These are phyloP conservation scores for Ctenomys sociabilis DNA, from an alignment of 2,113 vertebrate species.

Conservation along the genomic window DNA sequence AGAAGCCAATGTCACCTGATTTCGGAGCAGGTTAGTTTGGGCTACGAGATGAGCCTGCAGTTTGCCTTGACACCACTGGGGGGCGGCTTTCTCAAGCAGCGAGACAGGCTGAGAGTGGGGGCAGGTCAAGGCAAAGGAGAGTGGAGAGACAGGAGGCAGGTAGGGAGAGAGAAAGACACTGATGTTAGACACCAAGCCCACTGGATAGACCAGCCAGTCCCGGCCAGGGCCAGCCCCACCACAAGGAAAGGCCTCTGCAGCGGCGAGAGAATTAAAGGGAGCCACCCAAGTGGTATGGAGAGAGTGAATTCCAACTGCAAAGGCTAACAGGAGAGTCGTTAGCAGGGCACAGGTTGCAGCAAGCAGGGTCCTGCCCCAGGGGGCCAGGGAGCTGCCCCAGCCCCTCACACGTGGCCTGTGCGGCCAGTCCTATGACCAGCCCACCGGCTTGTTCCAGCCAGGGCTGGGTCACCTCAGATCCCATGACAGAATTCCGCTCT, in stretches of 20 bases:
- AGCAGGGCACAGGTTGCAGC: background rate
- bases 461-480: background rate
- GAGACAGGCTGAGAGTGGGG: conserved; percentile 91
- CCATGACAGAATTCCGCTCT: conserved; percentile 18
- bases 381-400: background rate
- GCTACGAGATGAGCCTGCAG: conserved; percentile 98
- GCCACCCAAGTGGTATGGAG: background rate
- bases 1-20: conserved; percentile 94
- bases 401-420: background rate
- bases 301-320: conserved; percentile 58
- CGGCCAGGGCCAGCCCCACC: background rate
- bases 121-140: conserved; percentile 78
- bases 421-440: background rate
- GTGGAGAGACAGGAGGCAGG: conserved; percentile 80
- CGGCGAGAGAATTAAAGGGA: background rate
- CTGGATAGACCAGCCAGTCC: background rate
- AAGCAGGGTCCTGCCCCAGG: background rate
- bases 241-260: background rate
- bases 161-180: conserved; percentile 77
- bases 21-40: conserved; percentile 99
- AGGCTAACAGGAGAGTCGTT: conserved; percentile 54
- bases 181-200: conserved; percentile 71
- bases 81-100: conserved; percentile 98
- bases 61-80: conserved; percentile 99
- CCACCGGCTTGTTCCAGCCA: background rate